Base-by-base conservation (phyloP, 1,140 invertebrate species). In the Drosophila ambigua region DNA sequence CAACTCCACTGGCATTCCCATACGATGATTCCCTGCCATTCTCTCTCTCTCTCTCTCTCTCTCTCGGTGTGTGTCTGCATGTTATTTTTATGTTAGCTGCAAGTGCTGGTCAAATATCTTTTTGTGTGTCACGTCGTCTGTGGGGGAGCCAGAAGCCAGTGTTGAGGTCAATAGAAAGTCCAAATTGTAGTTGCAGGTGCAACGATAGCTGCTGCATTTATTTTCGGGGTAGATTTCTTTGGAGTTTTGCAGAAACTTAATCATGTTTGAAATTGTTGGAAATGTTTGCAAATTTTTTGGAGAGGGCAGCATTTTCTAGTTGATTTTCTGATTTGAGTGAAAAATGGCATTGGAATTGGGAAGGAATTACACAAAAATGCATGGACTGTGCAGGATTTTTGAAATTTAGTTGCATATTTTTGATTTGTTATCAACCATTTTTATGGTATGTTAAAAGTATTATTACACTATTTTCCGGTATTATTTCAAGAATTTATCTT, bases 71-170 rank as follows among this genome's bases (percentile, higher is more conserved):
- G 26, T 51, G 43, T 61, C 41, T 49, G 44, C 43, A 43, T 78
- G 55, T 72, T 69, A 66, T 85, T 81, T 60, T 66, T 81, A 64
- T 57, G 54, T 58, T 59, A 65, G 65, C 69, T 81, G 68, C 64
- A 77, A 85, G 63, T 87, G 67, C 60, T 63, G 61, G 24, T 57
- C 53, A 82, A 87, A 87, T 67, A 85, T 78, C 64, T 87, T 53
- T 68, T 75, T 66, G 46, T 73, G 69, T 52, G 69, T 48, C 59
- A 75, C 53, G 53, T 57, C 60, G 9, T 5, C 9, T 9, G 9
- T 43, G 15, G 24, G n/a, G 24, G 48, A 20, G 20, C 8, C 64
- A 48, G 59, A 41, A 51, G 41, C 54, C 65, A 69, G 53, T 53
- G 60, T 53, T 75, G 72, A 59, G 72, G 72, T 75, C 72, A 75